Base-by-base conservation (phyloP, 2,113 vertebrate species). In the Scatophagus argus region DNA sequence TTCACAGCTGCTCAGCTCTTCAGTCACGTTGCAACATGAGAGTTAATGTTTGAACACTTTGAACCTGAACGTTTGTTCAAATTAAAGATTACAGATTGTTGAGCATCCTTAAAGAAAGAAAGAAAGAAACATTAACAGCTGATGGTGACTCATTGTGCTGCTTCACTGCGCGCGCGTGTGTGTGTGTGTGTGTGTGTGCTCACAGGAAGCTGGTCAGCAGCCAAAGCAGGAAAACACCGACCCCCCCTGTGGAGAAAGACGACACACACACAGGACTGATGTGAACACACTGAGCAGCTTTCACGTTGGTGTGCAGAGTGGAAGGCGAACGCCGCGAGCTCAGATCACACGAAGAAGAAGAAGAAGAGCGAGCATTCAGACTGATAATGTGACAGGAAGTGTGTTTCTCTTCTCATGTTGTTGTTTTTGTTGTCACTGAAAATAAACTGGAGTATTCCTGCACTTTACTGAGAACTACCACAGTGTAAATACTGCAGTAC, bases 161-260 rank as follows among this genome's bases (percentile, higher is more conserved):
- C 36, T 47, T 43, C 32, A 55, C 11, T 0, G 12, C 39, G 8
- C 63, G n/a, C 32, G 16, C 44, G 29, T 55, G 5, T 51, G 17
- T 63, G 9, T 71, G 23, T 21, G 32, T 47, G 49, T 46, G 3
- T 51, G 27, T 76, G 58, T 78, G 41, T 74, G 8, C 78, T 74
- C 69, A 4, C 71, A 87, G 87, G 82, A 85, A 47, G n/a, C 29
- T 29, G 43, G 14, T 5, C 27, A 69, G 79, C 64, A 60, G 62
- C 64, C 70, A 60, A 25, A 44, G 4, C 27, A 55, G 13, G 34
- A 69, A 46, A 38, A 2, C 70, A 3, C 73, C 84, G 79, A 32
- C 0, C 0, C 14, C 17, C 17, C 68, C 63, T 31, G 44, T 60
- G 41, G 81, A 82, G 74, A 86, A 75, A 39, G 69, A 66, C 3